These are phyloP conservation scores for Sinocyclocheilus rhinocerous DNA, from an alignment of 2,113 vertebrate genomes.

Conservation along the genomic window DNA sequence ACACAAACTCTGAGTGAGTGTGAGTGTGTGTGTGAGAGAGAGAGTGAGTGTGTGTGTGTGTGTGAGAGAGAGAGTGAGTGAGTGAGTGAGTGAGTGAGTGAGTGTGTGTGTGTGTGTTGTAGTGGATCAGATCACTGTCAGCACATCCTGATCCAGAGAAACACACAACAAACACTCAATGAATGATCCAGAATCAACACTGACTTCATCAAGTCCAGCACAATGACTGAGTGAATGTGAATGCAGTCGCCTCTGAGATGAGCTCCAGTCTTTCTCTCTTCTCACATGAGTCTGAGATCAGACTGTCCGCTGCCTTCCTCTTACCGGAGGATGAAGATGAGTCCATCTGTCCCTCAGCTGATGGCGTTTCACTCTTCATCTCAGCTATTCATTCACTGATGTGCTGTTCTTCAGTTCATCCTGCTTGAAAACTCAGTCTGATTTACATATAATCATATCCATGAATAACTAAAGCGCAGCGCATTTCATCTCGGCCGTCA, in stretches of 20 bases:
- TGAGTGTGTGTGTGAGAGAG: too few species aligned
- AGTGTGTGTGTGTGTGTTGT: background rate
- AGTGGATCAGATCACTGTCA: too few species aligned
- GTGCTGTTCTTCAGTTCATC: background rate
- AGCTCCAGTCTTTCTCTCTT: background rate
- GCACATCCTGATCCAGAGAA: background rate
- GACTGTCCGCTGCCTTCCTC: background rate
- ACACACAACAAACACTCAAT: background rate
- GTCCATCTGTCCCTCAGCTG: background rate
- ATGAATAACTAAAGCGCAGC: background rate
- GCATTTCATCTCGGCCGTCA: background rate
- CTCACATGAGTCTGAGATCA: background rate
- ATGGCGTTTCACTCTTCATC: conserved; percentile 5
- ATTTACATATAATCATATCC: background rate
- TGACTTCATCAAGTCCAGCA: too few species aligned
- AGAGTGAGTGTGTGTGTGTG: too few species aligned
- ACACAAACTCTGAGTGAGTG: too few species aligned
- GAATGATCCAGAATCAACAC: too few species aligned
- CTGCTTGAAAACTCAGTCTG: background rate
- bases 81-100: too few species aligned
- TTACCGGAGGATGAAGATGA: background rate
- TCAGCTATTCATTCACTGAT: background rate
- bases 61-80: background rate
- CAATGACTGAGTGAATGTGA: background rate
- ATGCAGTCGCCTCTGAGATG: background rate